Percentiles rank a stretch among this genome's conserved stretches.
These are phyloP conservation scores for Epinotia ramella DNA, from an alignment of 2,888 invertebrate species.

Conservation along the genomic window DNA sequence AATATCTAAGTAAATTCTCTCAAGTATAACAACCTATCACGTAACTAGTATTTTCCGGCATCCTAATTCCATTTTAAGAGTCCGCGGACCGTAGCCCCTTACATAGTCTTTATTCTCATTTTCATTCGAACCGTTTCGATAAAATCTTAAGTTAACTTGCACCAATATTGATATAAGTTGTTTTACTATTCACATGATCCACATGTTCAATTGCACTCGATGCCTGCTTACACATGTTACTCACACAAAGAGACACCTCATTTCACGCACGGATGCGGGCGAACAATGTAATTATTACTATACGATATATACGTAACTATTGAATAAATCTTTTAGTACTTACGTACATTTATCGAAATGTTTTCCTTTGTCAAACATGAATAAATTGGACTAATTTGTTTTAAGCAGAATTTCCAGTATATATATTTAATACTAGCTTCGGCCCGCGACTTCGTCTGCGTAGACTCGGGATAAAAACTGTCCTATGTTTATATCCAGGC, in stretches of 20 bases:
- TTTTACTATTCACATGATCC: conserved; percentile 12
- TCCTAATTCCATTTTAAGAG: too few relatives aligned
- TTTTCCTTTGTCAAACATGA: conserved; percentile 5
- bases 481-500: too few relatives aligned
- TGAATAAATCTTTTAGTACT: conserved; percentile 11
- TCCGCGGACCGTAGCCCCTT: too few relatives aligned
- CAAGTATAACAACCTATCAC: too few relatives aligned
- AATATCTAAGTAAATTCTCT: too few relatives aligned
- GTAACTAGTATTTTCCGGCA: too few relatives aligned
- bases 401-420: background rate
- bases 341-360: conserved; percentile 9
- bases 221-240: conserved; percentile 34
- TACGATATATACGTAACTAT: too few relatives aligned
- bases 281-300: conserved; percentile 40
- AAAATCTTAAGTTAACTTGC: conserved; percentile 1
- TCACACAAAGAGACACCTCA: conserved; percentile 42
- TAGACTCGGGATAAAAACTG: too few relatives aligned
- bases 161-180: conserved; percentile 1
- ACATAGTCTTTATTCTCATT: background rate
- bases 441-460: too few relatives aligned
- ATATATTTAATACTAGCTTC: too few relatives aligned
- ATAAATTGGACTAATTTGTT: background rate
- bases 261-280: conserved; percentile 40
- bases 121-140: background rate
- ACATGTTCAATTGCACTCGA: conserved; percentile 13